A percentile compares a stretch with the other conserved stretches of the same genome.
phyloP scores from a whole-genome alignment of 2,888 invertebrate species.

The Brachypterus glaber region DNA sequence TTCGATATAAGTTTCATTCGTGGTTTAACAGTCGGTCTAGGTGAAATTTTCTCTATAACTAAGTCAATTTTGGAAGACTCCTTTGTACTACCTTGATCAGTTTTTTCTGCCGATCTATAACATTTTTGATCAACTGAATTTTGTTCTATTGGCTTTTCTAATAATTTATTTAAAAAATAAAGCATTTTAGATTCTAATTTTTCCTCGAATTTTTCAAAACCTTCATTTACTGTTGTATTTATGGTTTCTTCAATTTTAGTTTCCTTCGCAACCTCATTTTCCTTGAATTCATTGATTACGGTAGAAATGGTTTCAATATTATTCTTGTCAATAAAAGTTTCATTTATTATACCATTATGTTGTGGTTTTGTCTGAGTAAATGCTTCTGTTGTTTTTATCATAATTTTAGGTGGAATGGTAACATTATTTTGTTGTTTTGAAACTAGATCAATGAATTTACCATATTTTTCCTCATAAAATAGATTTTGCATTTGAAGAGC shows the following conservation, averaged over 20 bases:
- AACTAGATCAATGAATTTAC: constrained; percentile 41
- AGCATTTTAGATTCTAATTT: constrained; percentile 38
- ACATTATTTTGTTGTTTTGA: no score
- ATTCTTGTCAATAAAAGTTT: no score
- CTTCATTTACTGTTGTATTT: constrained; percentile 24
- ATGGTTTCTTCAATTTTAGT: constrained; percentile 10
- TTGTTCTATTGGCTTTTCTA: constrained; percentile 28
- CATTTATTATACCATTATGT: no score
- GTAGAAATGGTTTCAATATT: constrained; percentile 15
- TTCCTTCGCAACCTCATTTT: constrained; percentile 7
- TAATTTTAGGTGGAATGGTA: no score
- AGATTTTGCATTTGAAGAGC: constrained; percentile 45
- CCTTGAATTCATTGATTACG: no score
- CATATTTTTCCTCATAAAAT: constrained; percentile 46
- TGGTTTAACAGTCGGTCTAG: constrained; percentile 20
- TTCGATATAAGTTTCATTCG: constrained; percentile 20
- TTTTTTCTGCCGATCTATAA: no score
- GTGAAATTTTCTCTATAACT: constrained; percentile 7
- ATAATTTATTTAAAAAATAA: constrained; percentile 34
- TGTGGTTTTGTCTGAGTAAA: constrained; percentile 30
- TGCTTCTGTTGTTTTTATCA: constrained; percentile 19
- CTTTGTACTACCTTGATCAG: no score
- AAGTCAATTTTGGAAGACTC: neutral
- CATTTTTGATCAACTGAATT: no score
- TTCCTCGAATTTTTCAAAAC: constrained; percentile 22